Base-by-base conservation (phyloP, 2,888 invertebrate species). In the Helobdella robusta region DNA sequence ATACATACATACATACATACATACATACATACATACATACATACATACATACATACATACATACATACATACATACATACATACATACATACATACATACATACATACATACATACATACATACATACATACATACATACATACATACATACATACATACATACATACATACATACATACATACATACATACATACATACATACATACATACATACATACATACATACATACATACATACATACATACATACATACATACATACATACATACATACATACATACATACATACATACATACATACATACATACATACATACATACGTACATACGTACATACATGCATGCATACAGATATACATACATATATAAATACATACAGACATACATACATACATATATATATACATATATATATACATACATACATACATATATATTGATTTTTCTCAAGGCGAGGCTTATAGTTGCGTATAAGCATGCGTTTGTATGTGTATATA, bases 201-300 rank as follows among this genome's bases (percentile, higher is more conserved):
- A 54, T 32, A 54, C 54, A 54, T 32, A 54, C 54, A 54, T 32
- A 54, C 54, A 54, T 32, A 54, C 54, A 54, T 32, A 54, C 54
- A 54, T 32, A 54, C 54, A 54, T 32, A 54, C 54, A 54, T 32
- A 54, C 54, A 54, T 32, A 54, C 54, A 54, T 32, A 54, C 54
- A 54, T 32, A 54, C 54, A 54, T 32, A 54, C 54, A 54, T 32
- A 54, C 54, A 54, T 32, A 54, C 54, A 54, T 32, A 54, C 54
- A 54, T 32, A 54, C 54, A 54, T 32, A 54, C 54, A 54, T 32
- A 54, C 54, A 54, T 32, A 54, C 54, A 54, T 32, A 54, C 54
- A 54, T 32, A 54, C 54, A 54, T 32, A 54, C 54, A 25, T 32
- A 20, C 54, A 25, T 23, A 20, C 54, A 54, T 32, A 25, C n/a